Base-by-base conservation (phyloP, 2,888 invertebrate species). In the Tineola bisselliella region DNA sequence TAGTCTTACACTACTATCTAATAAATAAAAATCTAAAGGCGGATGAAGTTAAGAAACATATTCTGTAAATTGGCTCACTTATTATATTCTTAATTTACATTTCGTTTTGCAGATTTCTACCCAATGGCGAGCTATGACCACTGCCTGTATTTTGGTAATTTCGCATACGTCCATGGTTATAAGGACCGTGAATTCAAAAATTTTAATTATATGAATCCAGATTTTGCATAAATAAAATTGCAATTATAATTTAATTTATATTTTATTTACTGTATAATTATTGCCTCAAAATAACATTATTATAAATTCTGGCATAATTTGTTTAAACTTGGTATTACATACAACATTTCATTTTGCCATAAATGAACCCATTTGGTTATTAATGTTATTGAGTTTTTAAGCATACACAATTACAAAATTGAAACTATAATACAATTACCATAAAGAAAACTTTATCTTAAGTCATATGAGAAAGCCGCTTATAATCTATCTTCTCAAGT, bases 401-500 rank as follows among this genome's bases (percentile, higher is more conserved):
- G n/a, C n/a, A n/a, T n/a, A n/a, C n/a, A n/a, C n/a, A n/a, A n/a
- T n/a, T n/a, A n/a, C 38, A 12, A 59, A 59, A 8, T 25, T 25
- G 6, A 25, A 6, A 25, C 25, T 25, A 5, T 30, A 15, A 25
- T 25, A 25, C 6, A 25, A 25, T 25, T 4, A 25, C 2, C 6
- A 6, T 25, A 25, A 25, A 56, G 56, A 30, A 13, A 4, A 38
- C 3, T 38, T 6, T 6, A 38, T 10, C 17, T 48, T 11, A 58
- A 6, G 80, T 68, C 81, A 87, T 83, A 64, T 84, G 86, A 0
- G 86, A 87, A 6, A 94, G 82, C 63, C 94, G 86, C 73, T 94
- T 94, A 75, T 95, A 96, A 84, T 97, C 97, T 60, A 97, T 93
- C 83, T 97, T 97, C 73, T 97, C 97, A 8, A 98, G 88, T 67